Conservation (phyloP, 2,113 vertebrate genomes). For the Xiphias gladius region DNA sequence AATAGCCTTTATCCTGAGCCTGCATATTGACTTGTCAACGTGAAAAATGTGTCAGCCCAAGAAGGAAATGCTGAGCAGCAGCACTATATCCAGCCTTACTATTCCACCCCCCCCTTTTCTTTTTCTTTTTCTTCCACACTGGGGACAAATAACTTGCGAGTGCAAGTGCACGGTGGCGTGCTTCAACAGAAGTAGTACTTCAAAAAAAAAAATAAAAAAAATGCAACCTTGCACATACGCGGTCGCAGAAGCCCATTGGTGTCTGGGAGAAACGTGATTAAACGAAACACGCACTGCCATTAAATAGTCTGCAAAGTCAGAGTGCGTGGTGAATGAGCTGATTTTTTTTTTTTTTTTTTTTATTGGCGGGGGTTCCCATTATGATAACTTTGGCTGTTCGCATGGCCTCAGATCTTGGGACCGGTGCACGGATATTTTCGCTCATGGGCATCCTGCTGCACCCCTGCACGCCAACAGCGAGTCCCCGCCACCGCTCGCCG, state of each 20-base stretch:
- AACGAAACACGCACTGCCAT: constrained; percentile 1
- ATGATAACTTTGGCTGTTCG: constrained; percentile 46
- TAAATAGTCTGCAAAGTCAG: constrained; percentile 9
- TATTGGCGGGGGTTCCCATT: constrained; percentile 16
- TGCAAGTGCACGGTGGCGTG: constrained; percentile 10
- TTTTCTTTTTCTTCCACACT: background rate
- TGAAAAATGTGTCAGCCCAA: constrained; percentile 25
- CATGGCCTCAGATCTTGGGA: constrained; percentile 13
- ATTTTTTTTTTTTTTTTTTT: background rate
- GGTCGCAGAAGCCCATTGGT: constrained; percentile 12
- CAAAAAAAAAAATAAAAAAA: background rate
- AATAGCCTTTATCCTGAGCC: background rate
- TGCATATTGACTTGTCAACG: constrained; percentile 17
- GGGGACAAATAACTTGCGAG: constrained; percentile 8
- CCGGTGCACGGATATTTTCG: constrained; percentile 19
- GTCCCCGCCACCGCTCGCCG: constrained; percentile 54
- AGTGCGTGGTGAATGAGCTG: background rate
- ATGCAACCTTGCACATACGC: constrained; percentile 41
- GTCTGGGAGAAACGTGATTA: constrained; percentile 17
- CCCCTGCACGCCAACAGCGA: constrained; percentile 27
- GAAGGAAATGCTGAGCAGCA: constrained; percentile 42
- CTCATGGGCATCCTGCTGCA: constrained; percentile 40
- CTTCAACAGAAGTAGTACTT: background rate
- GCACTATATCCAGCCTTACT: background rate
- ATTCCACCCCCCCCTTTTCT: background rate